Base-by-base conservation (phyloP, 2,888 invertebrate species). In the Ennomos erosarius region DNA sequence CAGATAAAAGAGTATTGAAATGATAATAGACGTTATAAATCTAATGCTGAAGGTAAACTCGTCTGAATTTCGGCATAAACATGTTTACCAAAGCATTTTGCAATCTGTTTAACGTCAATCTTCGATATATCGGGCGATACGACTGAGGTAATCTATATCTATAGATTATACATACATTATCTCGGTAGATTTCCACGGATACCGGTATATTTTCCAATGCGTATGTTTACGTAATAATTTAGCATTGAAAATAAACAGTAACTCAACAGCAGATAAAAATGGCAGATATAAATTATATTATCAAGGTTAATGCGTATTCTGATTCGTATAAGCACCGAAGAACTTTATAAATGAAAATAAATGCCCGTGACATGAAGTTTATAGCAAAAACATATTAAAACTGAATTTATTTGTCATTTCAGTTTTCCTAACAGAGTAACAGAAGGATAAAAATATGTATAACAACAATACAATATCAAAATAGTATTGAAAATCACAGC, bases 101-200 rank as follows among this genome's bases (percentile, higher is more conserved):
- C 58, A 66, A 70, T 70, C 66, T 69, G 69, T 57, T 73, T 68
- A 70, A 53, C 49, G 56, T 72, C 69, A 64, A 69, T 69, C 64
- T 64, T 64, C 59, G 60, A 70, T 68, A 60, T 47, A 59, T 61
- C 46, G 54, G 11, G 54, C 57, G 62, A 71, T 71, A 73, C 54
- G 63, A 64, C 59, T 58, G 63, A 66, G 16, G 59, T 73, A 68
- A 79, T 79, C 79, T 61, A 61, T 59, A 79, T 78, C 81, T 60
- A 59, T 57, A 53, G 68, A 71, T 69, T 67, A 67, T 60, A 65
- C 60, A 26, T 61, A 58, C 67, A 67, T 59, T 68, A 67, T 59
- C 59, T 60, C 51, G 60, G 76, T 73, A 78, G 53, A 76, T 80
- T 76, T 79, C 75, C 78, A 69, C 62, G 65, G 60, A 66, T 66